Conservation (phyloP, 1,140 invertebrate species). For the Aphelinus atriplicis region DNA sequence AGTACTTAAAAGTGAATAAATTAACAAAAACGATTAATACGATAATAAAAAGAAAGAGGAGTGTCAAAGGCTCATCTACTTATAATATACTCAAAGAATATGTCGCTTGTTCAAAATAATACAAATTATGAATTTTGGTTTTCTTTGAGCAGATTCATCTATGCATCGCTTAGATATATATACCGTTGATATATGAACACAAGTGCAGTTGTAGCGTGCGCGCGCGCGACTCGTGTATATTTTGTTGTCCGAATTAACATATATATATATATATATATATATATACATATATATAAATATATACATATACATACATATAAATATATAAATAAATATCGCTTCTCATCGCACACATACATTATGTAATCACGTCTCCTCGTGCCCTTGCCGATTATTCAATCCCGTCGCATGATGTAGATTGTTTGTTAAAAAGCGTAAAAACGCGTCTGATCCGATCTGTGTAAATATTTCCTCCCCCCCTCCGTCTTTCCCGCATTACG, state of each 20-base stretch:
- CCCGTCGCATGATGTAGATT: neutral
- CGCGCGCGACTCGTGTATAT: slow-evolving; percentile 1
- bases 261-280: neutral
- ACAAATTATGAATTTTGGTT: neutral
- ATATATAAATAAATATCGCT: too few species aligned
- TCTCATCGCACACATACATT: neutral
- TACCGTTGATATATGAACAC: neutral
- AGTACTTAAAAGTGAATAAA: slow-evolving; percentile 25
- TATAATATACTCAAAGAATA: neutral
- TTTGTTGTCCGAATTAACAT: neutral
- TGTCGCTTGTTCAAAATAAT: slow-evolving; percentile 14
- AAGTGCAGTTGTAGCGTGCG: neutral
- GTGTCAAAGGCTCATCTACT: slow-evolving; percentile 7
- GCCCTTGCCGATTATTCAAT: slow-evolving; percentile 1
- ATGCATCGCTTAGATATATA: neutral
- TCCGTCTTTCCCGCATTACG: neutral
- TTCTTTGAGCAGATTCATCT: slow-evolving; percentile 8
- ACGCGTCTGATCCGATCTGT: slow-evolving; percentile 11
- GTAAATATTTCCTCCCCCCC: slow-evolving; percentile 32
- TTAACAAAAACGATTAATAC: neutral
- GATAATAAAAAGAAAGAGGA: slow-evolving; percentile 4
- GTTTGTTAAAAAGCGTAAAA: neutral
- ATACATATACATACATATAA: too few species aligned
- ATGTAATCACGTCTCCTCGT: neutral
- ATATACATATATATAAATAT: too few species aligned